Evolutionary conservation across 2,888 invertebrate species (phyloP).

Genomic region (Hedychridium roseum): DNA sequence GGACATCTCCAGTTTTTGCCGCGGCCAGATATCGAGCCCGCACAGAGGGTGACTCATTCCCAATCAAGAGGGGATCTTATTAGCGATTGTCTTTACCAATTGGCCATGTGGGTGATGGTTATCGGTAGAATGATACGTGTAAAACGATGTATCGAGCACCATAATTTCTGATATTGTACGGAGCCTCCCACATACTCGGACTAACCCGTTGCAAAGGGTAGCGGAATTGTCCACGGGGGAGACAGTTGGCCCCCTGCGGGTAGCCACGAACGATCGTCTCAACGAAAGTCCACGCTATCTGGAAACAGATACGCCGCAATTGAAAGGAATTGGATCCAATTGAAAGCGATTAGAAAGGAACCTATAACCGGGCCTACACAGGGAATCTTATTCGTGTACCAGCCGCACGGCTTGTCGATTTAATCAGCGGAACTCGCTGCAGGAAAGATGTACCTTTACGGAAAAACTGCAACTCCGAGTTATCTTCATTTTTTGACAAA

Average conservation of each 20-base stretch:
- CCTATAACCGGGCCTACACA: conserved; percentile 28
- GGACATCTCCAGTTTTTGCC: not conserved
- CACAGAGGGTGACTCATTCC: conserved; percentile 51
- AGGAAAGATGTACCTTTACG: too few species aligned
- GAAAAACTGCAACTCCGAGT: too few species aligned
- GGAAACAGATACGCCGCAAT: conserved; percentile 38
- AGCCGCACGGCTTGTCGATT: conserved; percentile 27
- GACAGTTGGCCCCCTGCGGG: conserved; percentile 44
- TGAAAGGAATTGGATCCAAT: conserved; percentile 39
- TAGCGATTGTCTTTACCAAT: conserved; percentile 60
- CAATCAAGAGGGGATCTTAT: conserved; percentile 58
- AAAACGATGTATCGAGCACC: conserved; percentile 24
- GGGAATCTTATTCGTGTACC: conserved; percentile 31
- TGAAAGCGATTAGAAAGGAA: conserved; percentile 41
- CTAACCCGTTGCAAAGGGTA: not conserved
- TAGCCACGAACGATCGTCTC: conserved; percentile 38
- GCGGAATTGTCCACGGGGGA: not conserved
- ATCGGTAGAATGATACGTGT: conserved; percentile 20
- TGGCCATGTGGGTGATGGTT: conserved; percentile 55
- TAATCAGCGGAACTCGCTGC: conserved; percentile 2
- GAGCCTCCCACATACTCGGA: not conserved
- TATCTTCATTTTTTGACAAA: too few species aligned
- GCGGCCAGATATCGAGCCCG: conserved; percentile 16
- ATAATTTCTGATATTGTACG: conserved; percentile 28
- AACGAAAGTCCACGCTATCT: conserved; percentile 36